A percentile compares a stretch with the other conserved stretches of the same genome.
Evolutionary conservation across 2,797 vertebrate species (phyloP).

Genomic region (Melanotaenia maccullochi): DNA sequence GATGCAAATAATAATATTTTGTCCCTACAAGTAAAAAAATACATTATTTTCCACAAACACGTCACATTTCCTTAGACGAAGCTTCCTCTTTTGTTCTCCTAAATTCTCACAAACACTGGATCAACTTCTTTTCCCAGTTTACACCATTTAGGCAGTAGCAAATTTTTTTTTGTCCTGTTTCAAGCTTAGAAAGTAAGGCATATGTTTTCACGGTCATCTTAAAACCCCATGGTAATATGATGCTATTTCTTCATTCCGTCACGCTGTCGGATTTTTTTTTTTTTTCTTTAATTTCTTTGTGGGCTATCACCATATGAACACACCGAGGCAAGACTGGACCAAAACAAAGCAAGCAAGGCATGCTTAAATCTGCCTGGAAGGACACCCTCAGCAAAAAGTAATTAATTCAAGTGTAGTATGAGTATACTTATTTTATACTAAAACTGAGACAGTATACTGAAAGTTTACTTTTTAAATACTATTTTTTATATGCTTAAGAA

Average conservation of each 20-base stretch:
- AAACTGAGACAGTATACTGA: no score
- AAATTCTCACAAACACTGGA: constrained; percentile 36
- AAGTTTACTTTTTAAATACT: no score
- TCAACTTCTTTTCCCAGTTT: constrained; percentile 29
- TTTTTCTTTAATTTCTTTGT: constrained; percentile 63
- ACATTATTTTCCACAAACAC: not conserved
- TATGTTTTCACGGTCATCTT: constrained; percentile 69
- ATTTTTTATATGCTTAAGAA: no score
- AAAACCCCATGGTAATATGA: constrained; percentile 65
- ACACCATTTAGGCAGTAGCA: constrained; percentile 52
- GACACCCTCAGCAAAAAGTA: not conserved
- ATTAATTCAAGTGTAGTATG: no score
- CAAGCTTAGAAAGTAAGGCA: constrained; percentile 56
- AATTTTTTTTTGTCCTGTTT: constrained; percentile 50
- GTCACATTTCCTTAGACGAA: constrained; percentile 2
- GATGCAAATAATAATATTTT: not conserved
- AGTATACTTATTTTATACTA: no score
- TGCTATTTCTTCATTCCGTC: constrained; percentile 78
- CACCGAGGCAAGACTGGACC: constrained; percentile 63
- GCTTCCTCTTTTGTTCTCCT: constrained; percentile 31
- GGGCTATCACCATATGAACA: constrained; percentile 58
- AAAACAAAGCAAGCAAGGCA: constrained; percentile 67
- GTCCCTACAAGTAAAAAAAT: not conserved
- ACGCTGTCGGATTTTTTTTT: constrained; percentile 73
- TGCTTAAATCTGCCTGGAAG: constrained; percentile 61